phyloP scores from a whole-genome alignment of 2,888 invertebrate species.

The Caenorhabditis sp. region DNA sequence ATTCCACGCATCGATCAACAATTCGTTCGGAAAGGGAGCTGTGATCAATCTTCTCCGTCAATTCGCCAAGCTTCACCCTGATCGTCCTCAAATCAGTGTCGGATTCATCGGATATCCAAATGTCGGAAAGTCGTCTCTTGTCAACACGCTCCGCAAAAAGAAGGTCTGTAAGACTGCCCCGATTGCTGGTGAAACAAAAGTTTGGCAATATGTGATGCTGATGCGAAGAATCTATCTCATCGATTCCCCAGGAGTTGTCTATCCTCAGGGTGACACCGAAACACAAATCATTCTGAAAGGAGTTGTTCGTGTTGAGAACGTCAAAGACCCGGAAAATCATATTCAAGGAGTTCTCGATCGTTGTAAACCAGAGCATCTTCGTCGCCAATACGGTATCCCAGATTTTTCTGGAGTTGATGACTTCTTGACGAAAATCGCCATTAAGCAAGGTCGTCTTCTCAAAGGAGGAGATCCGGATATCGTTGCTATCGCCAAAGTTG shows the following conservation, averaged over 20 bases:
- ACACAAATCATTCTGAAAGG: conserved; percentile 95
- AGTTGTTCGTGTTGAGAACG: conserved; percentile 95
- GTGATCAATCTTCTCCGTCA: conserved; percentile 96
- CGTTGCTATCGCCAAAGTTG: conserved; percentile 92
- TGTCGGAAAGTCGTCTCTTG: conserved; percentile 98
- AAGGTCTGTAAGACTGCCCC: conserved; percentile 99
- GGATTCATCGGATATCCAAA: conserved; percentile 99
- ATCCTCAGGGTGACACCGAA: conserved; percentile 93
- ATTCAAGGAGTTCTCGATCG: conserved; percentile 91
- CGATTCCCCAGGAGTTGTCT: conserved; percentile 99
- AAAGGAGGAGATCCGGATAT: conserved; percentile 98
- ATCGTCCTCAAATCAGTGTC: conserved; percentile 95
- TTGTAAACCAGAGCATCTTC: conserved; percentile 92
- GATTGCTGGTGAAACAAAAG: conserved; percentile 91
- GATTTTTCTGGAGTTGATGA: conserved; percentile 91
- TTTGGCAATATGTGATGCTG: conserved; percentile 99
- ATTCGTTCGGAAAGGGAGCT: conserved; percentile 98
- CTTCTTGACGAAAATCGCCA: conserved; percentile 94
- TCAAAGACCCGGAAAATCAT: conserved; percentile 96
- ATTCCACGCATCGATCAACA: conserved; percentile 97
- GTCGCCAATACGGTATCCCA: conserved; percentile 91
- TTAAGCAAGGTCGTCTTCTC: conserved; percentile 91
- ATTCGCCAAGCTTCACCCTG: conserved; percentile 94
- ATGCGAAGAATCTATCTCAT: conserved; percentile 97
- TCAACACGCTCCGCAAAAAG: conserved; percentile 95